Base-by-base conservation (phyloP, 2,797 vertebrate genomes). In the Petrocephalus schoutedeni region DNA sequence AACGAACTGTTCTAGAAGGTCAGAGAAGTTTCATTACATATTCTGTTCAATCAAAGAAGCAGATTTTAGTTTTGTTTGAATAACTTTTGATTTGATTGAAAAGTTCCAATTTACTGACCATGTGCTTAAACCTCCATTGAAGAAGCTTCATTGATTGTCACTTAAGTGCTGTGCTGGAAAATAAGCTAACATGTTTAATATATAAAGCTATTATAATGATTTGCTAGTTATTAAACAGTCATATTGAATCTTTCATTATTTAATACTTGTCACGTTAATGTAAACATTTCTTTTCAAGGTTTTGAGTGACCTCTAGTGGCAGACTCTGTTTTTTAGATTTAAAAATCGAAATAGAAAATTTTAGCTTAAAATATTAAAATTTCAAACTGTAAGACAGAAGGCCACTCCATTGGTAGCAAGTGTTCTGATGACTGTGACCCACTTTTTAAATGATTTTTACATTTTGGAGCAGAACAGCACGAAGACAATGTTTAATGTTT, bases 241-340 rank as follows among this genome's bases (percentile, higher is more conserved):
- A 82, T 51, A 51, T 71, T 80, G 80, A 54, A 23, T 84, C 51
- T 28, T 84, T 28, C n/a, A 36, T 71, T 28, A 71, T 54, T 28
- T 21, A 49, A 49, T 23, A 84, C 45, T 21, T 84, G 80, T 12
- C 2, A 84, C 8, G 12, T 45, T 59, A 58, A 54, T 32, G 84
- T 14, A 14, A 57, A 58, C 32, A 86, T 45, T 86, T 82, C 1
- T 86, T 88, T 71, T 71, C 45, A 61, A 67, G 61, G 82, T 57
- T 61, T 85, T 71, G 49, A 74, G 59, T 49, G 87, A 85, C 87
- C 64, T 64, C 87, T 71, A 77, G 83, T 86, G 87, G 61, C 19
- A 23, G 36, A 32, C 28, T 32, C 14, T 9, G 83, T 19, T 45
- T 14, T 74, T 74, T 12, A 14, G 10, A 32, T 71, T 71, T 71